Percentiles rank a stretch among this genome's conserved stretches.
These are phyloP conservation scores for Nymphicus hollandicus DNA, from an alignment of 2,113 vertebrate genomes.

Conservation along the genomic window DNA sequence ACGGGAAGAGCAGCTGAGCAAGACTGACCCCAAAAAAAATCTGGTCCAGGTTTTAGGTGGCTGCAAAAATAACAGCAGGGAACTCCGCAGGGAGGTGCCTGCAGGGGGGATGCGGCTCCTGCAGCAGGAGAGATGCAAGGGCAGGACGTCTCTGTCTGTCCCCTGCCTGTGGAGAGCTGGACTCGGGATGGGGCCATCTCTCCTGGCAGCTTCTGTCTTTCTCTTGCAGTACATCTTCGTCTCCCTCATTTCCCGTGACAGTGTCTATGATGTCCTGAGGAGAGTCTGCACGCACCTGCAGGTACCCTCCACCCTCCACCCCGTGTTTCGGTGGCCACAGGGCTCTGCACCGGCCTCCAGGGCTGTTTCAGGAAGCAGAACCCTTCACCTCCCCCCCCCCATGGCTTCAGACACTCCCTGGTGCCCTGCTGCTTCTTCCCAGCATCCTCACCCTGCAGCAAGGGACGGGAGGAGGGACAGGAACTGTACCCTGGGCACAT, in stretches of 20 bases:
- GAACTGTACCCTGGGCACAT: neutral
- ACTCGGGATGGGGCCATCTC: fast-evolving
- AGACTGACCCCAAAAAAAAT: slow-evolving; percentile 37
- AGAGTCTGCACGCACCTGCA: slow-evolving; percentile 93
- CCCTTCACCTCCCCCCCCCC: fast-evolving
- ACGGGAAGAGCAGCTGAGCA: neutral
- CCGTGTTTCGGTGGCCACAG: fast-evolving
- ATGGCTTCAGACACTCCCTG: neutral
- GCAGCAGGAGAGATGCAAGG: neutral
- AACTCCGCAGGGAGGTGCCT: neutral
- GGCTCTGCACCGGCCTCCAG: neutral
- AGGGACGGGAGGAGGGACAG: neutral
- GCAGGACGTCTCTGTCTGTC: neutral
- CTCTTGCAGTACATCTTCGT: slow-evolving; percentile 88
- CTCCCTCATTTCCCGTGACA: slow-evolving; percentile 92
- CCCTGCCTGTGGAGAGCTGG: neutral
- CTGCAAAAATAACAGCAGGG: slow-evolving; percentile 50
- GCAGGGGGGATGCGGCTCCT: fast-evolving
- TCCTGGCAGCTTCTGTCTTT: neutral
- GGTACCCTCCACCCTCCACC: slow-evolving; percentile 62
- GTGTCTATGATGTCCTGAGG: slow-evolving; percentile 87
- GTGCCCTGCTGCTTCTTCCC: neutral
- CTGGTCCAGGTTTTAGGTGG: slow-evolving; percentile 11
- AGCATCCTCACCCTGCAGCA: fast-evolving
- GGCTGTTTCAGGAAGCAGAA: neutral